Conservation (phyloP, 2,797 vertebrate species). For the Coreius guichenoti region DNA sequence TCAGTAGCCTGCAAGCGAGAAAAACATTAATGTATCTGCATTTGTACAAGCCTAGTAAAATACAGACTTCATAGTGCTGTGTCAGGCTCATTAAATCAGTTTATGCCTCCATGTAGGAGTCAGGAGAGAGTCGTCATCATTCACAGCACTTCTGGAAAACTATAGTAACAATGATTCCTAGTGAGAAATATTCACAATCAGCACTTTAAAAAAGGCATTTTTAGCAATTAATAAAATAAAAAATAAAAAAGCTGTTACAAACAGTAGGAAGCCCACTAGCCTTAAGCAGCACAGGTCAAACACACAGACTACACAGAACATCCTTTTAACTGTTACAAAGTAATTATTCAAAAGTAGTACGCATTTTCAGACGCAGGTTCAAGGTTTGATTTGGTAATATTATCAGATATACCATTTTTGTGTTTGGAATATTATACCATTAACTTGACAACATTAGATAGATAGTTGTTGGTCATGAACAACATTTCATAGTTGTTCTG, state of each 20-base stretch:
- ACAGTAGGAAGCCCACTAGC: not conserved
- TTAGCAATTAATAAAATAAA: too few relatives aligned
- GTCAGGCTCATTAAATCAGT: conserved; percentile 99
- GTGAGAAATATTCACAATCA: not conserved
- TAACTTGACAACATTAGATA: not conserved
- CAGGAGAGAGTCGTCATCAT: conserved; percentile 86
- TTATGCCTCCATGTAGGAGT: conserved; percentile 82
- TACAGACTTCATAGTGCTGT: conserved; percentile 46
- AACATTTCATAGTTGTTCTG: not conserved
- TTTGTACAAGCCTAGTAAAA: too few relatives aligned
- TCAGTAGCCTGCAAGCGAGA: conserved; percentile 79
- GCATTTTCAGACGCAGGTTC: too few relatives aligned
- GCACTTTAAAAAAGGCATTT: not conserved
- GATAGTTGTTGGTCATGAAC: not conserved
- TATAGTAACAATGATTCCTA: not conserved
- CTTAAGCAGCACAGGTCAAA: not conserved
- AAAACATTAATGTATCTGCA: fast-evolving
- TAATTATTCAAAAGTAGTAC: too few relatives aligned
- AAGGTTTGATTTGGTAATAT: too few relatives aligned
- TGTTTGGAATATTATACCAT: not conserved
- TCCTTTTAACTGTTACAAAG: too few relatives aligned
- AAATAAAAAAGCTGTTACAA: not conserved
- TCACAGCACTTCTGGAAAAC: conserved; percentile 70
- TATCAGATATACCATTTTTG: too few relatives aligned
- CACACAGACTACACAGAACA: too few relatives aligned